A percentile compares a stretch with the other conserved stretches of the same genome.
Evolutionary conservation across 2,113 vertebrate genomes (phyloP).

Genomic region (Ceuthmochares aereus): DNA sequence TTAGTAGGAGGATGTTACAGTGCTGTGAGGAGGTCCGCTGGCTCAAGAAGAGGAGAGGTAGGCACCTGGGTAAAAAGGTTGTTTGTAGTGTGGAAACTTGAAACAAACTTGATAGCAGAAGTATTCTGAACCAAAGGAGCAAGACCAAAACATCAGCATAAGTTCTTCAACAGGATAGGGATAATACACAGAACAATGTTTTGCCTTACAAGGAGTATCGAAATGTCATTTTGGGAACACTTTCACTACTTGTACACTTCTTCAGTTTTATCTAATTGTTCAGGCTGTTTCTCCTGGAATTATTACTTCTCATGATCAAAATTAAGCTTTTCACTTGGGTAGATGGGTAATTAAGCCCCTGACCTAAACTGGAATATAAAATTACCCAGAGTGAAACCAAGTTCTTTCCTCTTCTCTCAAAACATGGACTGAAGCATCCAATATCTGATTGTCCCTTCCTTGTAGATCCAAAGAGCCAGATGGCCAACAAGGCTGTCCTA

Average conservation of each 20-base stretch:
- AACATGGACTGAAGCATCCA: neutral
- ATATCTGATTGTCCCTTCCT: neutral
- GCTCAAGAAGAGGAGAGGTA: neutral
- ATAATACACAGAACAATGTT: neutral
- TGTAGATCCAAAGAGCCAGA: neutral
- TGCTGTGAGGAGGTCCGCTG: neutral
- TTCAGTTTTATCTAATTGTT: neutral
- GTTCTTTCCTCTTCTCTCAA: neutral
- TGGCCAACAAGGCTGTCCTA: fast-evolving
- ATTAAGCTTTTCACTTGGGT: neutral
- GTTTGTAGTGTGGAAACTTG: neutral
- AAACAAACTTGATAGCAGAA: neutral
- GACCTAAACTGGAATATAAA: neutral
- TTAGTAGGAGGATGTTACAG: neutral
- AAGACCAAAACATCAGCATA: neutral
- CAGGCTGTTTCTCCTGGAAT: neutral
- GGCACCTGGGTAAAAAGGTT: neutral
- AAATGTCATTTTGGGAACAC: neutral
- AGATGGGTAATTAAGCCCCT: neutral
- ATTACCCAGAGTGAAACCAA: neutral
- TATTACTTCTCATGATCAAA: neutral
- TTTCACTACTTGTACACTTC: neutral
- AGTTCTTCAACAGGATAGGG: neutral
- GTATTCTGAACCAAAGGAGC: neutral
- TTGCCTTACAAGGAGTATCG: neutral